These are phyloP conservation scores for Eristalinus aeneus DNA, from an alignment of 2,888 invertebrate genomes.

Conservation along the genomic window DNA sequence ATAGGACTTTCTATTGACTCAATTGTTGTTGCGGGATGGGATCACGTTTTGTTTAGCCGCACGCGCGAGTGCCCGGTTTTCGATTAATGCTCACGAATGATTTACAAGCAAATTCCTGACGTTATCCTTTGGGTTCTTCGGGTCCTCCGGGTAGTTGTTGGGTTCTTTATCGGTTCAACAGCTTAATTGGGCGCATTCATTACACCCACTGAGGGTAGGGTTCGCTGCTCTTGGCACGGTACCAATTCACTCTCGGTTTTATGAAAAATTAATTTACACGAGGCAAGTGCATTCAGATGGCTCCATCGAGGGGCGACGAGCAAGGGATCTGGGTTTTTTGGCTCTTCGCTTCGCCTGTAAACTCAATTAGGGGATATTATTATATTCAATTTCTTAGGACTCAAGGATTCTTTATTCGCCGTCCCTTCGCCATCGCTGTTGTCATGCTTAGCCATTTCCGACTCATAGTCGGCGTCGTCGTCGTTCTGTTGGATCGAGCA, in stretches of 20 bases:
- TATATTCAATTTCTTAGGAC: conserved; percentile 15
- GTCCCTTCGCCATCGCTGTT: not conserved
- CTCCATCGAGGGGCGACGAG: not conserved
- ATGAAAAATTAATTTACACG: conserved; percentile 9
- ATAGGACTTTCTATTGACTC: conserved; percentile 19
- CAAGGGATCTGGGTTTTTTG: not conserved
- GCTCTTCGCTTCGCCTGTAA: not conserved
- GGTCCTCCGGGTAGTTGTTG: no score
- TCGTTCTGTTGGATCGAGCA: not conserved
- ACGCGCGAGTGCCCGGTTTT: not conserved
- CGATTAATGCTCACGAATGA: not conserved
- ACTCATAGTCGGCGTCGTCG: not conserved
- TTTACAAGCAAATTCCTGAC: not conserved
- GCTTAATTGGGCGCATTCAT: conserved; percentile 4
- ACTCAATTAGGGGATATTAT: conserved; percentile 20
- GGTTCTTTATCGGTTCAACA: not conserved
- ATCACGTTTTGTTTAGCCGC: not conserved
- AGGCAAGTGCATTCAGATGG: conserved; percentile 3
- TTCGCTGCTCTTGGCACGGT: not conserved
- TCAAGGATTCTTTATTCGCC: not conserved
- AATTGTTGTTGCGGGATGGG: not conserved
- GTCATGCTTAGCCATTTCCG: not conserved
- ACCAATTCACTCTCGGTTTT: not conserved
- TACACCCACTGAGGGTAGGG: not conserved
- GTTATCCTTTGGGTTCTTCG: not conserved